Base-by-base conservation (phyloP, 37 sponge, comb jelly and placozoan species). In the Chondrosia reniformis region DNA sequence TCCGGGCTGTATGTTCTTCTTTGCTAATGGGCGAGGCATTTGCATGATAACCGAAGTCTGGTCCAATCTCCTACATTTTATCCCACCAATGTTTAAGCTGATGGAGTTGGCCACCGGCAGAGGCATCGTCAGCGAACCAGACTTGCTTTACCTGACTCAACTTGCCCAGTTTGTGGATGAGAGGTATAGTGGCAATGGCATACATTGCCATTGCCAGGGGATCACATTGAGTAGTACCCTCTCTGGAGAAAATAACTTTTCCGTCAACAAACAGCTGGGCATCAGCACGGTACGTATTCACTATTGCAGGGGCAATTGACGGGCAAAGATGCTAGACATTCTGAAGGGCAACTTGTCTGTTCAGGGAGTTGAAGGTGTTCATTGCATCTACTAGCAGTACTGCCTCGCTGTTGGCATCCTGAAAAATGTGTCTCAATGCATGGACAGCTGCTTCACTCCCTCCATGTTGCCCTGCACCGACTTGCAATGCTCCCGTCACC, bases 91-190 rank as follows among this genome's bases (percentile, higher is more conserved):
- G 15, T 25, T 69, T 69, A 25, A 69, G 72, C 39, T 69, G n/a
- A 21, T 19, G 19, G 24, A 69, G n/a, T 39, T 19, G 10, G 43
- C 72, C 72, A 25, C 72, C 72, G 42, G 44, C 24, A 9, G 44
- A 21, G 15, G 72, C 72, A 40, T 69, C 72, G 22, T 69, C 72
- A 40, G 72, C 72, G 42, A 59, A 69, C 72, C 72, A 69, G 36
- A 69, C 42, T 40, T 69, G 72, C 4, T 69, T 41, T 13, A 69
- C 43, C 42, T 39, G 24, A 8, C 15, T 40, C n/a, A n/a, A n/a
- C n/a, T n/a, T n/a, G 12, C 44, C 44, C 39, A 69, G 72, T 3
- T 41, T 17, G 15, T 69, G n/a, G 24, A 69, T 69, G 2, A 69
- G 9, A 2, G 72, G 72, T 2, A 40, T 12, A 7, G 43, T 37